phyloP scores from a whole-genome alignment of 2,888 invertebrate genomes.

The Cynaeus angustus region DNA sequence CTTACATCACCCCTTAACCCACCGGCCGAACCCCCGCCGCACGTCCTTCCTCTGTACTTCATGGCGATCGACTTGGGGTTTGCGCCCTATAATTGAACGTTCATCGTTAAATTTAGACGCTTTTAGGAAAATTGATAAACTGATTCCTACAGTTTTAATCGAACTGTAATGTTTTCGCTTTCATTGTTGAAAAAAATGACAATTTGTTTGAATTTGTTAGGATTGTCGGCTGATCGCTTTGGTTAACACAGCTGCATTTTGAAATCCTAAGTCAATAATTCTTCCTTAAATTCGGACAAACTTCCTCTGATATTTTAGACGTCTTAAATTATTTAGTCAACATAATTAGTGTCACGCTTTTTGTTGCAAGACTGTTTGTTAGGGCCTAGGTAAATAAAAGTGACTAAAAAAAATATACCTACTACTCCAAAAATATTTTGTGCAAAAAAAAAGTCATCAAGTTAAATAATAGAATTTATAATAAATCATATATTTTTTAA shows the following conservation, averaged over 20 bases:
- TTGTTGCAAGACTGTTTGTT: no score
- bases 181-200: no score
- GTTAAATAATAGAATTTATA: no score
- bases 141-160: no score
- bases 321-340: slow-evolving; percentile 24
- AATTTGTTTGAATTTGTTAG: slow-evolving; percentile 36
- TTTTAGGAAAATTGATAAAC: slow-evolving; percentile 26
- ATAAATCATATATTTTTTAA: no score
- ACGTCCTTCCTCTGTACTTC: slow-evolving; percentile 39
- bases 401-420: no score
- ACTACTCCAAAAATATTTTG: no score
- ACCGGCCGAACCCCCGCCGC: slow-evolving; percentile 36
- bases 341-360: not conserved
- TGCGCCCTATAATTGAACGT: slow-evolving; percentile 63
- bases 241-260: slow-evolving; percentile 39
- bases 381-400: no score
- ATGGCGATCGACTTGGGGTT: slow-evolving; percentile 60
- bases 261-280: slow-evolving; percentile 34
- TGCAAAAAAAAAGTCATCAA: no score
- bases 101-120: slow-evolving; percentile 45
- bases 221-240: not conserved
- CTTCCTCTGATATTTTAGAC: slow-evolving; percentile 26
- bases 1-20: slow-evolving; percentile 68
- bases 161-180: no score
- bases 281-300: slow-evolving; percentile 15